Evolutionary conservation across 2,888 invertebrate species (phyloP).

Genomic region (Nasonia oneida): DNA sequence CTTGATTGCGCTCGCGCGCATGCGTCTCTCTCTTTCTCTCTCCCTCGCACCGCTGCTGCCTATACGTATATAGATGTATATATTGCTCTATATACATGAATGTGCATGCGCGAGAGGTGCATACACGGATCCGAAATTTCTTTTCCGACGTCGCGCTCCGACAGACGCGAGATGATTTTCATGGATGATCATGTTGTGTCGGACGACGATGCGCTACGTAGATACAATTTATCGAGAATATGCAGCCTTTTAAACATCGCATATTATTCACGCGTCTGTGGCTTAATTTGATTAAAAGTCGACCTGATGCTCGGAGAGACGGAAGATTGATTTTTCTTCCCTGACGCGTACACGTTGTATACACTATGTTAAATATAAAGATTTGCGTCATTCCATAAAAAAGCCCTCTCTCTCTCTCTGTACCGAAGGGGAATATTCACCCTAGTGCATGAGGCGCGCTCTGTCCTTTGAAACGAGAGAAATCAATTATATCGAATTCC

Average conservation of each 20-base stretch:
- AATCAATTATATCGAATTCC: neutral
- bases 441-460: neutral
- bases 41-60: neutral
- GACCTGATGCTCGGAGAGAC: neutral
- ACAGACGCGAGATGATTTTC: too few relatives aligned
- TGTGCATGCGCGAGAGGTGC: neutral
- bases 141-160: neutral
- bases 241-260: too few relatives aligned
- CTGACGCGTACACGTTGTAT: neutral
- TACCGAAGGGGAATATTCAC: neutral
- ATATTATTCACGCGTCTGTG: neutral
- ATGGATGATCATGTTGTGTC: too few relatives aligned
- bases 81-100: neutral
- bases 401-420: neutral
- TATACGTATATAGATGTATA: neutral
- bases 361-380: conserved; percentile 7
- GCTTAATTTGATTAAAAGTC: conserved; percentile 3
- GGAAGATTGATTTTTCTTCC: conserved; percentile 2
- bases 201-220: too few relatives aligned
- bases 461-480: neutral
- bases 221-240: too few relatives aligned
- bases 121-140: neutral
- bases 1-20: conserved; percentile 56
- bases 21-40: conserved; percentile 38
- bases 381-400: conserved; percentile 20